phyloP scores from a whole-genome alignment of 2,113 vertebrate species.

The Myotis brandtii region DNA sequence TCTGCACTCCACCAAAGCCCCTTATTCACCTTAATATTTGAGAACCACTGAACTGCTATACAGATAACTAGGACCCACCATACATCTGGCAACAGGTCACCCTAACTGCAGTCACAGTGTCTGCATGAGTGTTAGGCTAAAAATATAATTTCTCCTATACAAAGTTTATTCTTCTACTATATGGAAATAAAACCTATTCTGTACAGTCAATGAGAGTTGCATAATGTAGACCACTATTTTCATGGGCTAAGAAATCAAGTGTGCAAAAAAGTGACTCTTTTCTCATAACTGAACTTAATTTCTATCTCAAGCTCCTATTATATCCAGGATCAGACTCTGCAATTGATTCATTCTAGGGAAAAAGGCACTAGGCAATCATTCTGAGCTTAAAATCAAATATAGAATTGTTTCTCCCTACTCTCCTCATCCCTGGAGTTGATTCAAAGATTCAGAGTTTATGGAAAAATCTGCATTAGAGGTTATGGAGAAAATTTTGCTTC shows the following conservation, averaged over 20 bases:
- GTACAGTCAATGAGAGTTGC: background rate
- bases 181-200: background rate
- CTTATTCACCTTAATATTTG: background rate
- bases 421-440: background rate
- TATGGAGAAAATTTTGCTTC: background rate
- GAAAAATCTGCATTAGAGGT: background rate
- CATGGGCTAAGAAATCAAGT: background rate
- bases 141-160: background rate
- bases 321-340: background rate
- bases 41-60: background rate
- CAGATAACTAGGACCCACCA: background rate
- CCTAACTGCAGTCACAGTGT: background rate
- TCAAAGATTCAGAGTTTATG: background rate
- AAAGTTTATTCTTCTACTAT: background rate
- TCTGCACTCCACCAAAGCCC: background rate
- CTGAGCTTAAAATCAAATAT: background rate
- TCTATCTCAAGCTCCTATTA: background rate
- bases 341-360: background rate
- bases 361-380: background rate
- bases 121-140: background rate
- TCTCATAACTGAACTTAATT: constrained; percentile 28
- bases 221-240: background rate
- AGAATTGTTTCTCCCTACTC: background rate
- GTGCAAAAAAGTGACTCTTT: background rate
- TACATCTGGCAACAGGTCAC: background rate